A percentile compares a stretch with the other conserved stretches of the same genome.
Conservation (phyloP, 2,113 vertebrate genomes). For the Tyto alba region DNA sequence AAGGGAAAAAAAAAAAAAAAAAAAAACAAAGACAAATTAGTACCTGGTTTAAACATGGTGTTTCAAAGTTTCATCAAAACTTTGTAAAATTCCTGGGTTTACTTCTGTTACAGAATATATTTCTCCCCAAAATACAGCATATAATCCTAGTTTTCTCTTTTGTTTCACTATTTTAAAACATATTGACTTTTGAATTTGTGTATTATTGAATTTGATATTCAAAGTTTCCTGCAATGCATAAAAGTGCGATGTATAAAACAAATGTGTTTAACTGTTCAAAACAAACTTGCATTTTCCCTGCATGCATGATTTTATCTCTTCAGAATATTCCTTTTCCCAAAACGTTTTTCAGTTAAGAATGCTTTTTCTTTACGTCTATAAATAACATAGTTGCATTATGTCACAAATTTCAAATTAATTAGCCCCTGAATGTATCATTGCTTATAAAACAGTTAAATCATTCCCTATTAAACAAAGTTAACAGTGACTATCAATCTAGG, state of each 20-base stretch:
- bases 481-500: conserved; percentile 48
- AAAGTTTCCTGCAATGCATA: not conserved
- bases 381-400: not conserved
- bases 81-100: not conserved
- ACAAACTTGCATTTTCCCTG: not conserved
- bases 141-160: not conserved
- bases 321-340: not conserved
- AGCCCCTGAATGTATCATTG: not conserved
- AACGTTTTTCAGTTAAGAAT: not conserved
- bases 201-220: not conserved
- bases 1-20: not conserved
- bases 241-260: not conserved
- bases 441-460: conserved; percentile 49
- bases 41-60: not conserved
- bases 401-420: conserved; percentile 41
- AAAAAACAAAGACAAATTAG: not conserved
- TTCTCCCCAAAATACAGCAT: not conserved
- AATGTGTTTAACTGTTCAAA: not conserved
- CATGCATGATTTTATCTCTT: not conserved
- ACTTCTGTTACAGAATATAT: not conserved
- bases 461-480: conserved; percentile 59
- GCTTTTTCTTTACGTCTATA: not conserved
- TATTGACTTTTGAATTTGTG: not conserved
- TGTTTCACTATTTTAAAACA: not conserved
- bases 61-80: not conserved